A percentile compares a stretch with the other conserved stretches of the same genome.
These are phyloP conservation scores for Noturus placidus DNA, from an alignment of 2,113 vertebrate genomes.

Conservation along the genomic window DNA sequence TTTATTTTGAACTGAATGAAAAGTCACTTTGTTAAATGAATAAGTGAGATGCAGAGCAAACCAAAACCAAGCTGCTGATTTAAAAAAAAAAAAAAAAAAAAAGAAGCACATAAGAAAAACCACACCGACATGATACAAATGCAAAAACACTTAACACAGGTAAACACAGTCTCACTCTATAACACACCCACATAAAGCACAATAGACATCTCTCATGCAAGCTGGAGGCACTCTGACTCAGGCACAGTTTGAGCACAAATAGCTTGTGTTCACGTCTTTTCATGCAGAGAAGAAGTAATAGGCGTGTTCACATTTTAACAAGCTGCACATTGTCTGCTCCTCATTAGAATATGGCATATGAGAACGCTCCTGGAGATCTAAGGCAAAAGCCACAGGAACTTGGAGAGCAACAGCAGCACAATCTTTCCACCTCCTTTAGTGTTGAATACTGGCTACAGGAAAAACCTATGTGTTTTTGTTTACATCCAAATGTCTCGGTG, in stretches of 20 bases:
- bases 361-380: conserved; percentile 60
- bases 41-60: background rate
- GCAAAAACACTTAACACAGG: background rate
- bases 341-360: conserved; percentile 68
- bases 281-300: conserved; percentile 62
- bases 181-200: conserved; percentile 27
- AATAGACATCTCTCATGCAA: conserved; percentile 26
- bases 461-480: conserved; percentile 24
- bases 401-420: conserved; percentile 62
- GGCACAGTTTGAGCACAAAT: conserved; percentile 55
- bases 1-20: background rate
- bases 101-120: no score
- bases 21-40: background rate
- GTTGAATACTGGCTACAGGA: conserved; percentile 31
- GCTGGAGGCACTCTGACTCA: conserved; percentile 41
- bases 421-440: conserved; percentile 61
- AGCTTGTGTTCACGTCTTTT: conserved; percentile 41
- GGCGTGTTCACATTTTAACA: conserved; percentile 58
- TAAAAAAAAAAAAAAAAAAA: background rate
- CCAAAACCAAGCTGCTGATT: background rate
- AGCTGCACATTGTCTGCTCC: conserved; percentile 67
- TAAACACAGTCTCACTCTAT: conserved; percentile 35
- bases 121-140: background rate
- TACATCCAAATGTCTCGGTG: background rate
- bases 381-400: conserved; percentile 63